phyloP scores from a whole-genome alignment of 1,140 invertebrate genomes.

The Diorhabda sublineata region DNA sequence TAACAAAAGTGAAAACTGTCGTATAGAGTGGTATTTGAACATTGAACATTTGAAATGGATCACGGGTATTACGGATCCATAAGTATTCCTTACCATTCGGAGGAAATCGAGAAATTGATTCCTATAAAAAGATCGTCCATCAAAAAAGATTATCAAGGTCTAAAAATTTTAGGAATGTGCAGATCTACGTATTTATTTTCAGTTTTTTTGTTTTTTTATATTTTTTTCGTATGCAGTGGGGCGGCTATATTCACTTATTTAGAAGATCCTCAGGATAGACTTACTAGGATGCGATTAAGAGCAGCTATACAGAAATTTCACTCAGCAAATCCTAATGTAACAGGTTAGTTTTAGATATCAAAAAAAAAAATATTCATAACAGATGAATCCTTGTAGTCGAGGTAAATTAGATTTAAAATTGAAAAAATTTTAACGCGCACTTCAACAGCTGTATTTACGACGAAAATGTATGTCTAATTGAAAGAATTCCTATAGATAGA shows the following conservation, averaged over 20 bases:
- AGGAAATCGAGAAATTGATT: constrained; percentile 4
- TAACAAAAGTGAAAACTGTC: constrained; percentile 9
- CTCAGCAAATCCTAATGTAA: constrained; percentile 51
- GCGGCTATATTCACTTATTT: constrained; percentile 72
- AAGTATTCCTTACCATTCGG: neutral
- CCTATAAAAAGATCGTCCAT: neutral
- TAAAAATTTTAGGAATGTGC: constrained; percentile 27
- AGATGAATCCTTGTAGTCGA: neutral
- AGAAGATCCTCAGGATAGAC: constrained; percentile 64
- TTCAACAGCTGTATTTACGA: neutral
- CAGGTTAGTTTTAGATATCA: constrained; percentile 46
- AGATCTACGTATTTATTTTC: constrained; percentile 48
- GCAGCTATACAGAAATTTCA: constrained; percentile 56
- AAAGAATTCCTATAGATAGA: neutral
- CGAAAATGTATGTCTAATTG: neutral
- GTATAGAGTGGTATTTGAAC: constrained; percentile 4
- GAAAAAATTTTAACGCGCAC: neutral
- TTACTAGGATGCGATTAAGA: constrained; percentile 53
- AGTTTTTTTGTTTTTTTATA: constrained; percentile 61
- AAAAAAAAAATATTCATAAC: neutral
- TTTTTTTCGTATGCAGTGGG: constrained; percentile 68
- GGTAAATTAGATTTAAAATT: neutral
- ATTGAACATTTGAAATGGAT: constrained; percentile 7
- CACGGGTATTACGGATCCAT: neutral
- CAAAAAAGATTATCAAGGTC: constrained; percentile 17